These are phyloP conservation scores for Drosophila repletoides DNA, from an alignment of 1,140 invertebrate species.

Conservation along the genomic window DNA sequence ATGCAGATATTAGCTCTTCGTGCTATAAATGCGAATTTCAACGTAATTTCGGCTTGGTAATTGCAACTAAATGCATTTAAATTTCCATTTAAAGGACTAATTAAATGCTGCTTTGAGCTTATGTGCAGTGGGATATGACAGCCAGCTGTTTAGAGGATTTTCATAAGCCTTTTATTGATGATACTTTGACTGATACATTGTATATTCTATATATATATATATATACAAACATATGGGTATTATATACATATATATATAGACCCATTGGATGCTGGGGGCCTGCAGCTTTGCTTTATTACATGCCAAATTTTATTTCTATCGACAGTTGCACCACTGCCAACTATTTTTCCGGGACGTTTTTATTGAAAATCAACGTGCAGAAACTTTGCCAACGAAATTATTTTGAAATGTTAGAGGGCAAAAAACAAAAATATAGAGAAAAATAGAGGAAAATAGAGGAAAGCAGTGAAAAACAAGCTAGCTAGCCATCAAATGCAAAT, in stretches of 20 bases:
- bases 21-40: background rate
- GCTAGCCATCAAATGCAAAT: slow-evolving; percentile 56
- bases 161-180: background rate
- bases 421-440: background rate
- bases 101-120: slow-evolving; percentile 4
- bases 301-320: slow-evolving; percentile 47
- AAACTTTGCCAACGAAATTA: slow-evolving; percentile 54
- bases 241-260: background rate
- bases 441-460: no score
- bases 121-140: background rate
- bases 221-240: background rate
- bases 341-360: slow-evolving; percentile 19
- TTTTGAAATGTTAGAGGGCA: slow-evolving; percentile 49
- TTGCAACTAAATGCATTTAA: slow-evolving; percentile 1
- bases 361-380: slow-evolving; percentile 44
- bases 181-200: background rate
- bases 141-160: slow-evolving; percentile 3
- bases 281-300: slow-evolving; percentile 38
- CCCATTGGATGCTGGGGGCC: background rate
- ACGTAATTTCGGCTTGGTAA: no score
- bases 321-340: slow-evolving; percentile 45
- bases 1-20: no score
- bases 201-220: no score
- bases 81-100: slow-evolving; percentile 1
- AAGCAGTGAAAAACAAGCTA: slow-evolving; percentile 23